phyloP scores from a whole-genome alignment of 2,797 vertebrate genomes.

The Vultur gryphus region DNA sequence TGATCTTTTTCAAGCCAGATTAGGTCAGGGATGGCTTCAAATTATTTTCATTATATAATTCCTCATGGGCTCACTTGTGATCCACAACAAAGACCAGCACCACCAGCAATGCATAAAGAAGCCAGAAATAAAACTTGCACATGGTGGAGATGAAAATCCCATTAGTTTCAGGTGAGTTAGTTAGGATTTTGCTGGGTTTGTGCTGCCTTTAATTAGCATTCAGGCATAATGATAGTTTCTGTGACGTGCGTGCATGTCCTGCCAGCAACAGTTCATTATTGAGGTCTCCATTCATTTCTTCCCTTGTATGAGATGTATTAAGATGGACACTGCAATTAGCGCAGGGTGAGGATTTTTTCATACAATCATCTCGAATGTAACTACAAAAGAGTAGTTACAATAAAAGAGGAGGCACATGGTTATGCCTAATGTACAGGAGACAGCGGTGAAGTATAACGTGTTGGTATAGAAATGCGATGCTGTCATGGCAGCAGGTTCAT shows the following conservation, averaged over 20 bases:
- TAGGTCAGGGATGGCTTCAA: neutral
- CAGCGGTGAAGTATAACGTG: fast-evolving
- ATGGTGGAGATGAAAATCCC: neutral
- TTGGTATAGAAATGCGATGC: neutral
- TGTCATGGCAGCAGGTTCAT: neutral
- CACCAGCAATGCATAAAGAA: neutral
- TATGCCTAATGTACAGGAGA: neutral
- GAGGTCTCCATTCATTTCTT: neutral
- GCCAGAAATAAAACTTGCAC: neutral
- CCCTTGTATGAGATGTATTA: neutral
- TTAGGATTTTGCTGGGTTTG: neutral
- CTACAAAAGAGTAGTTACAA: neutral
- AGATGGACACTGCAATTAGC: neutral
- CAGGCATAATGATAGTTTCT: neutral
- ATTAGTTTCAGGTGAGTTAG: neutral
- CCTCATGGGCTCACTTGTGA: neutral
- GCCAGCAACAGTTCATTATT: neutral
- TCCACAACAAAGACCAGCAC: neutral
- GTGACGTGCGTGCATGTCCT: neutral
- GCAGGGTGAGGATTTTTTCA: neutral
- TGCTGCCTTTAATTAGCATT: slow-evolving; percentile 11
- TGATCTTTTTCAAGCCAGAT: neutral
- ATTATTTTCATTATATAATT: neutral
- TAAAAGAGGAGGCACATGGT: neutral
- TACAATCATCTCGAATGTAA: neutral